Base-by-base conservation (phyloP, 2,888 invertebrate species). In the Phyllotreta striolata region DNA sequence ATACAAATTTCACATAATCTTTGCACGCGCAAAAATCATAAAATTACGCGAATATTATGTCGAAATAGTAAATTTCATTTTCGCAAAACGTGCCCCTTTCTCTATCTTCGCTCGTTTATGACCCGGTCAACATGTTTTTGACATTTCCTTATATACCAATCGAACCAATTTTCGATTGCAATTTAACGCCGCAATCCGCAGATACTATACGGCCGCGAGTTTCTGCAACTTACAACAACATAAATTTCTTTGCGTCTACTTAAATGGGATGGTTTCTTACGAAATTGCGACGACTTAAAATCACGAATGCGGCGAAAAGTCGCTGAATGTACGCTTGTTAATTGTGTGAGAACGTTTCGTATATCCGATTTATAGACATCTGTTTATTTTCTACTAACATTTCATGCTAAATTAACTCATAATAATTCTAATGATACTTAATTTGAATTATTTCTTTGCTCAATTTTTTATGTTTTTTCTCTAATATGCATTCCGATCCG, bases 81-180 rank as follows among this genome's bases (percentile, higher is more conserved):
- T 24, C 24, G 24, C 24, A 24, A 52, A 52, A 52, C 52, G 52
- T 52, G 52, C 24, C 24, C 24, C 24, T 52, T 52, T 52, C 52
- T 52, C 52, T 38, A 24, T 24, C 24, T 24, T 24, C 38, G 52
- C 52, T 52, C 52, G 52, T 52, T 52, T 41, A 46, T 55, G 49
- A 62, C 51, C 55, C 41, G 58, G 52, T 55, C 44, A 56, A 47
- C 65, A 66, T 59, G 62, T 52, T 62, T 66, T 62, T 51, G 65
- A 66, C 65, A 66, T 66, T 62, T 66, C 59, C 62, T 55, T 62
- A 59, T 55, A 47, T 37, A 40, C 41, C 24, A 40, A 24, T 52
- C 12, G 62, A 56, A 56, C 56, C 43, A 56, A 64, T 52, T 60
- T 52, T 40, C 43, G 61, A 55, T 40, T 24, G 52, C 37, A 60